Evolutionary conservation across 1,140 invertebrate species (phyloP), one percentile per base, ranked within the genome.

Genomic region (Drosophila bocki): DNA sequence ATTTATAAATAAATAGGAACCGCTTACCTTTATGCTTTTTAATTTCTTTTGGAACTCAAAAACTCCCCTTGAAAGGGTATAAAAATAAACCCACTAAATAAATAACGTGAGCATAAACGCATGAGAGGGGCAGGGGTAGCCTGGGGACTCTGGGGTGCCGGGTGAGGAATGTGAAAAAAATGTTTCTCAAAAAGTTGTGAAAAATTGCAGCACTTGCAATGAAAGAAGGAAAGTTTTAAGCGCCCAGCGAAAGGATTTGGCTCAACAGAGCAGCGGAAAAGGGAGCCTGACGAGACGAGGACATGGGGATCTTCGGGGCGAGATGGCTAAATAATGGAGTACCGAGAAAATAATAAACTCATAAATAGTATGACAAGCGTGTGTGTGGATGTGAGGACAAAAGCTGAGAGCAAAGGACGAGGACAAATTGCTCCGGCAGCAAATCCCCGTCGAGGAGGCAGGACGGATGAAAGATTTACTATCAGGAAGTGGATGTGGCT

Each of bases 141-240:
- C 22, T 33, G 15, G 8, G 53, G 53, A 71, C 64, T 3, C 64
- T 39, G 2, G 9, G 29, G 17, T 29, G 32, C 37, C 45, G 44
- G 15, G 22, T n/a, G 47, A 42, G 67, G 53, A 71, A 59, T 59
- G 53, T 56, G 51, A 45, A 57, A 54, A 79, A 75, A 70, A 83
- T 64, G 72, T 39, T 75, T 37, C 58, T 53, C 48, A 62, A 45
- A 78, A 74, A 85, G 79, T 77, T 70, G 72, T 85, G 82, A 85
- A 82, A 82, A 85, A 86, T 86, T 78, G 75, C 78, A 86, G 79
- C 69, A 86, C 78, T 85, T 86, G 82, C 84, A 82, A 74, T 82
- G 82, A 85, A 78, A 75, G 82, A 74, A 78, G 64, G 78, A 74
- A 85, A 85, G 82, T 85, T 85, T 85, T 86, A 78, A 85, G 82